Percentiles rank a stretch among this genome's conserved stretches.
phyloP scores from a whole-genome alignment of 1,140 invertebrate species.

The Plodia interpunctella region DNA sequence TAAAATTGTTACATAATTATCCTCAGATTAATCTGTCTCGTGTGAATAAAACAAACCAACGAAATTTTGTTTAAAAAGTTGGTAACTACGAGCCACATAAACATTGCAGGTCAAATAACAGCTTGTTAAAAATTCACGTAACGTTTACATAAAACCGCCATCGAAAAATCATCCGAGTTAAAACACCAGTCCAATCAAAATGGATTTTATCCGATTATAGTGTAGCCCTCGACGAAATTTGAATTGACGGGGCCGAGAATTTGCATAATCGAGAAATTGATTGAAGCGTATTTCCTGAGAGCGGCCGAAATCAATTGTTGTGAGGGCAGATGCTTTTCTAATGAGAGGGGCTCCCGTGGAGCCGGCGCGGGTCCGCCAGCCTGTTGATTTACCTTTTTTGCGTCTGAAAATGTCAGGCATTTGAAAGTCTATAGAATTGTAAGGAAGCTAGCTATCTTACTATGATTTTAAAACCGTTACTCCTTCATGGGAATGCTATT shows the following conservation, averaged over 20 bases:
- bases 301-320: slow-evolving; percentile 49
- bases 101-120: too few relatives aligned
- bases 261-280: slow-evolving; percentile 73
- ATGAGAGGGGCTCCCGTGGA: slow-evolving; percentile 35
- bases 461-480: too few relatives aligned
- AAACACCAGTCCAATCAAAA: slow-evolving; percentile 45
- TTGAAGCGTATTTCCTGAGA: slow-evolving; percentile 57
- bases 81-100: too few relatives aligned
- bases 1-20: too few relatives aligned
- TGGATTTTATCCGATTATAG: slow-evolving; percentile 44
- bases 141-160: neutral
- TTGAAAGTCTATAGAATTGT: too few relatives aligned
- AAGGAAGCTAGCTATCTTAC: too few relatives aligned
- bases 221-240: slow-evolving; percentile 32
- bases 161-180: slow-evolving; percentile 31
- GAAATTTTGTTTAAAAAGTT: too few relatives aligned
- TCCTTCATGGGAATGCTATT: too few relatives aligned
- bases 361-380: slow-evolving; percentile 33
- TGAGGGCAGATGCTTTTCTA: slow-evolving; percentile 53
- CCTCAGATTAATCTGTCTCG: too few relatives aligned
- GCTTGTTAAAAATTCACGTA: slow-evolving; percentile 2
- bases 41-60: too few relatives aligned
- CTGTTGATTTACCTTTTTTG: slow-evolving; percentile 33
- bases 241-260: slow-evolving; percentile 38
- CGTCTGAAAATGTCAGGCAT: too few relatives aligned